Evolutionary conservation across 2,888 invertebrate species (phyloP), one percentile per base, ranked within the genome.

Genomic region (Megaustenia siamemsis): DNA sequence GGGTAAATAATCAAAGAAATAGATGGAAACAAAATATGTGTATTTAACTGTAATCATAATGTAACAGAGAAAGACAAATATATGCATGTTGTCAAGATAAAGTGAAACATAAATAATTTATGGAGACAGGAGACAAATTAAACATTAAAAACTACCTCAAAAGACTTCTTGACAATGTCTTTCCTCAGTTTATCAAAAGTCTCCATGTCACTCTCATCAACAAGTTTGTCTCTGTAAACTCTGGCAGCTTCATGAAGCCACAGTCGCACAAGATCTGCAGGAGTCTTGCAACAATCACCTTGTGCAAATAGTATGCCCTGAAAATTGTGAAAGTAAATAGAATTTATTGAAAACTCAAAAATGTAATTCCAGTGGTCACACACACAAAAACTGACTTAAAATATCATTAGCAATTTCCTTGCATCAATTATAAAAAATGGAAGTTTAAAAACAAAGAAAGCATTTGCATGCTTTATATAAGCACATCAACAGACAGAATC

Each of bases 241-340:
- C 98, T 95, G 91, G 97, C 97, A 5, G 97, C 96, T 95, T 99
- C 99, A 93, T 99, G 99, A 90, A 98, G 95, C 98, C 98, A 99
- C 60, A 99, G 95, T 18, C 98, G 95, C 80, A 98, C 96, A 84
- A 99, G 94, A 93, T 98, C 98, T 32, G 96, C 95, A 0, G 97
- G 96, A 84, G 95, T 95, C 87, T 96, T 96, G 75, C 98, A 94
- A 91, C 98, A 97, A 90, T 99, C 98, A 89, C 97, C 96, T 0
- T 96, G 96, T 93, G 98, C 97, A 93, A 99, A 98, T 82, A 99
- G 94, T 75, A 99, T 95, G 49, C 98, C 98, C 97, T 98, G 94
- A 83, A 94, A 82, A 71, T n/a, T 40, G 12, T 60, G 1, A 8
- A 32, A 71, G 53, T 79, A 32, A 53, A 75, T 45, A 40, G 21